Conservation (phyloP, 2,888 invertebrate species). For the Thera britannica region DNA sequence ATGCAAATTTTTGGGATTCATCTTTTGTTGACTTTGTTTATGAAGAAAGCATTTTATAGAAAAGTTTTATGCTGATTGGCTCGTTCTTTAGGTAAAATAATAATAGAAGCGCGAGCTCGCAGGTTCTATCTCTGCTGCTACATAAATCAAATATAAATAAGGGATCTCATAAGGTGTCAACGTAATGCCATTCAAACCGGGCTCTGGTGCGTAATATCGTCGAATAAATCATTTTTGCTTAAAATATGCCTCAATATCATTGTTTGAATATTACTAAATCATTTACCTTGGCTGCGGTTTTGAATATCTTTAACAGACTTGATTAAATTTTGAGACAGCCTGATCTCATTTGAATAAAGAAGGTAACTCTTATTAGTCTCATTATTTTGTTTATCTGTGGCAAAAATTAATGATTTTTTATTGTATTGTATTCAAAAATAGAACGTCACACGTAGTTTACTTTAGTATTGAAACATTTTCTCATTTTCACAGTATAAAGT, state of each 20-base stretch:
- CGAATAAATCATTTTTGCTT: conserved; percentile 78
- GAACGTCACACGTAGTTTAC: neutral
- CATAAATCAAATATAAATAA: conserved; percentile 82
- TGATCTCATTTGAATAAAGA: too few relatives aligned
- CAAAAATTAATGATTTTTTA: too few relatives aligned
- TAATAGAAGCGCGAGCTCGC: conserved; percentile 17
- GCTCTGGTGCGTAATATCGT: conserved; percentile 78
- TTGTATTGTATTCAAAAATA: too few relatives aligned
- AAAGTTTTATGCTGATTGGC: too few relatives aligned
- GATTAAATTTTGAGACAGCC: conserved; percentile 1
- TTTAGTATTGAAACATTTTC: conserved; percentile 14
- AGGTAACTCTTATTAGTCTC: too few relatives aligned
- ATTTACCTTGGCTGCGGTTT: conserved; percentile 49
- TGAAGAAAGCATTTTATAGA: too few relatives aligned
- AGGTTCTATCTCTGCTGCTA: conserved; percentile 71
- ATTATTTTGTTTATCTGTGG: too few relatives aligned
- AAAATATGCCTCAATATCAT: conserved; percentile 77
- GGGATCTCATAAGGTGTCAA: conserved; percentile 82
- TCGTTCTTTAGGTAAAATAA: neutral
- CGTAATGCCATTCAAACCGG: conserved; percentile 80
- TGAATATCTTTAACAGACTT: conserved; percentile 15
- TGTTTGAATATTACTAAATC: conserved; percentile 71
- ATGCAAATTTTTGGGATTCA: too few relatives aligned
- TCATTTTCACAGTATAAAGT: conserved; percentile 22
- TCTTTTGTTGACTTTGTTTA: too few relatives aligned